phyloP scores from a whole-genome alignment of 2,888 invertebrate genomes.

The Petrolisthes cinctipes region DNA sequence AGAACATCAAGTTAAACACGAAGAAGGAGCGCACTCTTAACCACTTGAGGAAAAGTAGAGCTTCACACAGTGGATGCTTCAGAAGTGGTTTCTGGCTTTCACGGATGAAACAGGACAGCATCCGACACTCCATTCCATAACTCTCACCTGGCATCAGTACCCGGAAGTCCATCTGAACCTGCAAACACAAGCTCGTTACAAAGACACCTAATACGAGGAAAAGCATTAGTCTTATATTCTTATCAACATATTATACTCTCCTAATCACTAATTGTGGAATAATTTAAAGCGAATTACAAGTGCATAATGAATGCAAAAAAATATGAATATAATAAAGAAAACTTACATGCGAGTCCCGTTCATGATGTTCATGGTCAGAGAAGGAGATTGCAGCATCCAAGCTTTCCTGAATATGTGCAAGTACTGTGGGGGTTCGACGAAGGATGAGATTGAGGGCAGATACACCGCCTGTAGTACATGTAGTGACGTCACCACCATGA shows the following conservation, averaged over 20 bases:
- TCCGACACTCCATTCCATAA: conserved; percentile 76
- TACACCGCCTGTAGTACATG: conserved; percentile 84
- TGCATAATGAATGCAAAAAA: not conserved
- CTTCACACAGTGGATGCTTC: conserved; percentile 87
- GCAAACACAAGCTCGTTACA: not conserved
- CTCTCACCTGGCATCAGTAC: conserved; percentile 80
- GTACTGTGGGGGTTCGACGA: conserved; percentile 85
- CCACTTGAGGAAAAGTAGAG: conserved; percentile 88
- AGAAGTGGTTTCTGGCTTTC: conserved; percentile 84
- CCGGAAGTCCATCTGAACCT: conserved; percentile 70
- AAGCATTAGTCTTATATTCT: too few relatives aligned
- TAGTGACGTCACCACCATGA: conserved; percentile 86
- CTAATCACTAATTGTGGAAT: not conserved
- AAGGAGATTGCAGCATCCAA: conserved; percentile 82
- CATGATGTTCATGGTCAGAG: conserved; percentile 79
- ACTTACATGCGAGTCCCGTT: conserved; percentile 59
- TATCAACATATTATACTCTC: too few relatives aligned
- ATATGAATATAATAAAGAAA: not conserved
- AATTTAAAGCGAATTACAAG: not conserved
- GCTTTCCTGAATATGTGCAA: conserved; percentile 81
- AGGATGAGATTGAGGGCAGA: conserved; percentile 86
- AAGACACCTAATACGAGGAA: too few relatives aligned
- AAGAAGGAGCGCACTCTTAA: conserved; percentile 85
- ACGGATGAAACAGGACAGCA: conserved; percentile 81
- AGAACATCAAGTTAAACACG: conserved; percentile 82